Base-by-base conservation (phyloP, 2,797 vertebrate genomes). In the Mus minutoides region DNA sequence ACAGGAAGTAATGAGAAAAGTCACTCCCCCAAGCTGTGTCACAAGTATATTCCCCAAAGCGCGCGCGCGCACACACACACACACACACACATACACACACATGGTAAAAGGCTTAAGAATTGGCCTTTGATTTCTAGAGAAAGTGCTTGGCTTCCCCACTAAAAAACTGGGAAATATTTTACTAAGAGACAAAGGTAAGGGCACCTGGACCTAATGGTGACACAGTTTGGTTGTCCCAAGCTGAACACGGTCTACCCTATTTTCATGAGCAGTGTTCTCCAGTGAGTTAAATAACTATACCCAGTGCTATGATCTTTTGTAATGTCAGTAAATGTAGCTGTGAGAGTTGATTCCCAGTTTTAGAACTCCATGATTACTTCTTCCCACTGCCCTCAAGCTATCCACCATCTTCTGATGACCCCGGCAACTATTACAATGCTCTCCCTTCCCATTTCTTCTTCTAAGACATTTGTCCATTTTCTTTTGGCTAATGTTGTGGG, bases 81-180 rank as follows among this genome's bases (percentile, higher is more conserved):
- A 26, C 58, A 24, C 58, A 26, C 58, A 60, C 58, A 60, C 62
- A 64, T 29, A 64, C 21, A 49, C 21, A 69, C 26, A 37, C 26
- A 13, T 19, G 14, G n/a, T 37, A 37, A 87, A 24, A 54, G 12
- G 9, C 67, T 67, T 17, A 58, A 85, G 93, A 92, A 75, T 8
- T 46, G 31, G 22, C 12, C 52, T 87, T 91, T 46, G 12, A 7
- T 73, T 85, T 78, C 40, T 37, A 92, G 58, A 76, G 24, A 82
- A 94, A 82, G n/a, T 94, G 17, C 13, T 58, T 12, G 79, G 40
- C 77, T 79, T 91, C 24, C 67, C 43, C 14, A 54, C 3, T 4
- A 62, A 95, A 95, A 94, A 76, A 58, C 34, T 37, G 37, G 60
- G n/a, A 78, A 31, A 58, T 67, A 19, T 73, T 88, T 88, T 12